Percentiles rank a stretch among this genome's conserved stretches.
Conservation (phyloP, 2,797 vertebrate genomes). For the Pangasius mekongensis region DNA sequence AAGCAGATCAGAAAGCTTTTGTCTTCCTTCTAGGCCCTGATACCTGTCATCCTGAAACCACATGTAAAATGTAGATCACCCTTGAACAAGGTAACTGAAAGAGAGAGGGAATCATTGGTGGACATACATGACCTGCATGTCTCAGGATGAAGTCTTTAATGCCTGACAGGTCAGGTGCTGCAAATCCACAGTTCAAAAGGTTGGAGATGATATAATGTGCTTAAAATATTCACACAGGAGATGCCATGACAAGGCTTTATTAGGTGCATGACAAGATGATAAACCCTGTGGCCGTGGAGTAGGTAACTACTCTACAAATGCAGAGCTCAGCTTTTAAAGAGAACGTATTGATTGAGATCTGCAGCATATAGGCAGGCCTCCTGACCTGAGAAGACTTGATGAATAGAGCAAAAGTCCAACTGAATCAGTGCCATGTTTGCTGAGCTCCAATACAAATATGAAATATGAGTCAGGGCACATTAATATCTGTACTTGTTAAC, state of each 20-base stretch:
- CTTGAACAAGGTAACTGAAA: slow-evolving; percentile 32
- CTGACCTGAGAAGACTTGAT: slow-evolving; percentile 13
- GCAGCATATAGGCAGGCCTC: background rate
- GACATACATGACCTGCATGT: background rate
- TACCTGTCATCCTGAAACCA: slow-evolving; percentile 40
- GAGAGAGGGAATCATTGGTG: background rate
- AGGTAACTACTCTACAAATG: background rate
- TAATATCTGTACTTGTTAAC: slow-evolving; percentile 22
- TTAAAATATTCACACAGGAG: background rate
- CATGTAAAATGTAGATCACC: slow-evolving; percentile 13
- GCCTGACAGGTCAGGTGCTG: background rate
- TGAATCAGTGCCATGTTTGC: slow-evolving; percentile 48
- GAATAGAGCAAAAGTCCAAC: slow-evolving; percentile 14
- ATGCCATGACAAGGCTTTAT: background rate
- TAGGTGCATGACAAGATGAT: background rate
- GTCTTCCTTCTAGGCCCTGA: background rate
- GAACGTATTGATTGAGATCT: slow-evolving; percentile 1
- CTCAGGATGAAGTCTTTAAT: background rate
- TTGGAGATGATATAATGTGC: background rate
- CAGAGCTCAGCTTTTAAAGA: background rate
- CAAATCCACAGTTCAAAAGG: background rate
- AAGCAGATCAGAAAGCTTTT: slow-evolving; percentile 31
- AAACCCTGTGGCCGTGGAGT: background rate
- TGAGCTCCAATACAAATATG: slow-evolving; percentile 17
- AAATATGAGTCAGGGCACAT: slow-evolving; percentile 39